phyloP scores from a whole-genome alignment of 2,888 invertebrate genomes.

The Oeneis ivallda region DNA sequence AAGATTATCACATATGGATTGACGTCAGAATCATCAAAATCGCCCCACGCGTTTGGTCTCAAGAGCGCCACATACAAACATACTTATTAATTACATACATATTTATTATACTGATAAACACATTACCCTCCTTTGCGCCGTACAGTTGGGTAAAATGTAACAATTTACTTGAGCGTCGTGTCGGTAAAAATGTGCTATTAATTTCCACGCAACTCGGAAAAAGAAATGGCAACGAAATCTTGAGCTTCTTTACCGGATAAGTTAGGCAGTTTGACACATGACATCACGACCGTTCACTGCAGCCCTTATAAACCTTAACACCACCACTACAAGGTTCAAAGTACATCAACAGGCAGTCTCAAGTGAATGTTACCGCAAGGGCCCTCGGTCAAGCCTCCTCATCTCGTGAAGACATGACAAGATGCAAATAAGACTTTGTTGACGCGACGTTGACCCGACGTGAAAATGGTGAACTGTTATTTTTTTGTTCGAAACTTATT shows the following conservation, averaged over 20 bases:
- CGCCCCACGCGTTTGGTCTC: no score
- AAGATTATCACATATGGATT: no score
- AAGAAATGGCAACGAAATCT: slow-evolving; percentile 5
- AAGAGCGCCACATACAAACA: no score
- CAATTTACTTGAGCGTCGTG: no score
- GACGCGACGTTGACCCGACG: slow-evolving; percentile 1
- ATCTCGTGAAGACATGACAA: neutral
- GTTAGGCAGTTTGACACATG: slow-evolving; percentile 15
- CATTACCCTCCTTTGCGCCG: no score
- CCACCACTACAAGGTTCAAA: neutral
- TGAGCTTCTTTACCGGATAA: slow-evolving; percentile 8
- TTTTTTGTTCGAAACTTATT: neutral
- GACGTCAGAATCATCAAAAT: no score
- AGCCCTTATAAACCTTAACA: neutral
- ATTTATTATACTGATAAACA: no score
- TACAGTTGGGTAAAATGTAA: no score
- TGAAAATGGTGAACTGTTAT: slow-evolving; percentile 2
- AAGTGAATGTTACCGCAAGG: slow-evolving; percentile 1
- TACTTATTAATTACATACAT: no score
- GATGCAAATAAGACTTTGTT: slow-evolving; percentile 11
- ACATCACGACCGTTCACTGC: neutral
- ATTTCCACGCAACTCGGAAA: neutral
- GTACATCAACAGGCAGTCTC: neutral
- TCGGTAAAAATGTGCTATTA: neutral
- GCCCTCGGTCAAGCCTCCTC: slow-evolving; percentile 13